Conservation (phyloP, 2,797 vertebrate genomes). For the Mus minutoides region DNA sequence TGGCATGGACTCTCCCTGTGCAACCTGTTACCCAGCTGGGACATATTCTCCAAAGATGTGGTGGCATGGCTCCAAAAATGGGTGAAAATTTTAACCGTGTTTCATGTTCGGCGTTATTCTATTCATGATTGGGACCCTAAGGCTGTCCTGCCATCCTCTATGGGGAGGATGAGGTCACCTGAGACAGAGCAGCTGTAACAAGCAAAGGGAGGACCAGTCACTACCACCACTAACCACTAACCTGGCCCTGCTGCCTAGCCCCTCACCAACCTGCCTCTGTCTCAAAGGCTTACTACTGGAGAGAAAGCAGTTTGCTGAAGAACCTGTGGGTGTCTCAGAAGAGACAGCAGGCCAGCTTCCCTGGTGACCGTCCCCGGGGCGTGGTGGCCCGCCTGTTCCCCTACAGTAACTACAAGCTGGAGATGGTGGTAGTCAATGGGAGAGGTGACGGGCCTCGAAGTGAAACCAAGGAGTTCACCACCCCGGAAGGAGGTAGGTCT, state of each 20-base stretch:
- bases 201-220: conserved; percentile 49
- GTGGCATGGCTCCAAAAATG: conserved; percentile 10
- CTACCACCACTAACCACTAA: conserved; percentile 77
- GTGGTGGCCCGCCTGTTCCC: conserved; percentile 93
- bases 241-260: conserved; percentile 15
- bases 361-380: conserved; percentile 88
- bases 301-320: conserved; percentile 95
- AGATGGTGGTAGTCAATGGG: conserved; percentile 96
- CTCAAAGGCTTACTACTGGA: conserved; percentile 96
- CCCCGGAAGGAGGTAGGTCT: conserved; percentile 95
- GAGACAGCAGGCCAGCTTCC: conserved; percentile 93
- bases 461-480: conserved; percentile 93
- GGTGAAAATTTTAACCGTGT: background rate
- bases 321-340: conserved; percentile 93
- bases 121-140: background rate
- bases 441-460: conserved; percentile 93
- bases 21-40: background rate
- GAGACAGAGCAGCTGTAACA: conserved; percentile 34
- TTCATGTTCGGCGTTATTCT: background rate
- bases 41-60: conserved; percentile 1
- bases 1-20: conserved; percentile 42
- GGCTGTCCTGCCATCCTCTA: background rate
- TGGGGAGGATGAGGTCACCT: background rate
- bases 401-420: conserved; percentile 96
- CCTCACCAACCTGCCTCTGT: conserved; percentile 86